Evolutionary conservation across 2,888 invertebrate species (phyloP).

Genomic region (Itoplectis maculator): DNA sequence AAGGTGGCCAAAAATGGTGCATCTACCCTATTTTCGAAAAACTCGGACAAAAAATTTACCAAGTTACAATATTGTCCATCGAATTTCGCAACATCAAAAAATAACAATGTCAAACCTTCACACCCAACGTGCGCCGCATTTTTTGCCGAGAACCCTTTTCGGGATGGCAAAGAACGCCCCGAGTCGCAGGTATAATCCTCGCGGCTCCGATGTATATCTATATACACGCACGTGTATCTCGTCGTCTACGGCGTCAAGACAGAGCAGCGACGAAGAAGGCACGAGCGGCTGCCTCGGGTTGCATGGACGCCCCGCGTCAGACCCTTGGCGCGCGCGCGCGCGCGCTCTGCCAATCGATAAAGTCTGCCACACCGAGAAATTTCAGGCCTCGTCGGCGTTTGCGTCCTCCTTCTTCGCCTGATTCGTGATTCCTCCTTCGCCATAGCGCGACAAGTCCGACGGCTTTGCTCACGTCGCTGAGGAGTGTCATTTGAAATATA

Average conservation of each 20-base stretch:
- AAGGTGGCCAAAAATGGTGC: too few relatives aligned
- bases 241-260: background rate
- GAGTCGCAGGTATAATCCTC: background rate
- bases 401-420: slow-evolving; percentile 24
- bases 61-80: too few relatives aligned
- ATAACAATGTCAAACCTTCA: too few relatives aligned
- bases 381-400: slow-evolving; percentile 50
- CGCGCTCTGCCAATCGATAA: slow-evolving; percentile 68
- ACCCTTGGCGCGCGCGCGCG: slow-evolving; percentile 40
- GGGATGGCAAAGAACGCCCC: too few relatives aligned
- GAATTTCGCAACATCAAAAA: too few relatives aligned
- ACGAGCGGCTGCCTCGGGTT: slow-evolving; percentile 22
- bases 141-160: too few relatives aligned
- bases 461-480: background rate
- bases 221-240: background rate
- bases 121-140: too few relatives aligned
- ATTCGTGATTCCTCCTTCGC: slow-evolving; percentile 26
- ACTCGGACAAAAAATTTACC: too few relatives aligned
- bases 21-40: too few relatives aligned
- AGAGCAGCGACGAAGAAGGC: slow-evolving; percentile 10
- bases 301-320: slow-evolving; percentile 21
- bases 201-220: background rate
- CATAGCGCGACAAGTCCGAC: slow-evolving; percentile 17
- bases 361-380: slow-evolving; percentile 62
- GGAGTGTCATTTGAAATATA: slow-evolving; percentile 27